Conservation (phyloP, 2,888 invertebrate genomes). For the Autographa pulchrina region DNA sequence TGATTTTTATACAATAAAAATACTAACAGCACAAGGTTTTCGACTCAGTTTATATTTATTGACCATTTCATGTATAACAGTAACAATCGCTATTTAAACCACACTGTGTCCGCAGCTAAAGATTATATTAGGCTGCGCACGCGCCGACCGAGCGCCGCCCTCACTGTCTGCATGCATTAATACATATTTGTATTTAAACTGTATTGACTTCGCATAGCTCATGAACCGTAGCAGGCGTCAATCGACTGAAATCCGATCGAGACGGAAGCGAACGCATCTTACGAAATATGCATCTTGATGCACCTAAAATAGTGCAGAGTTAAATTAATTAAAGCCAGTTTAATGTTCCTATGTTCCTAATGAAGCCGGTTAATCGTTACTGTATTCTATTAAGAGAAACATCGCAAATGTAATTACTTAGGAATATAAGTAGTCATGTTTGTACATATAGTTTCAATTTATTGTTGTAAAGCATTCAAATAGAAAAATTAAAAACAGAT, state of each 20-base stretch:
- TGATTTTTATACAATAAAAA: too few relatives aligned
- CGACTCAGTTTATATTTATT: background rate
- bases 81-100: constrained; percentile 38
- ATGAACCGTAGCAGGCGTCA: constrained; percentile 57
- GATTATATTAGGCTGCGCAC: constrained; percentile 66
- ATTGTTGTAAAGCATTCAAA: background rate
- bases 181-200: constrained; percentile 66
- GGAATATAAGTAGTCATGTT: background rate
- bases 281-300: constrained; percentile 35
- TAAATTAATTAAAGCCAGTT: constrained; percentile 25
- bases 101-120: constrained; percentile 42
- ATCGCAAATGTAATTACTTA: background rate
- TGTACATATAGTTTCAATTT: background rate
- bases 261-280: constrained; percentile 40
- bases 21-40: too few relatives aligned
- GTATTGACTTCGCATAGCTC: constrained; percentile 69
- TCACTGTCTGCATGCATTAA: constrained; percentile 69
- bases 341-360: constrained; percentile 12
- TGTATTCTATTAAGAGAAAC: background rate
- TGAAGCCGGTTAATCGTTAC: background rate
- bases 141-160: constrained; percentile 62
- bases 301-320: constrained; percentile 28
- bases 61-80: background rate
- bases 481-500: background rate
- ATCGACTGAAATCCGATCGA: constrained; percentile 56